phyloP scores from a whole-genome alignment of 92 coral and sea anemone species.

The Desmophyllum pertusum region DNA sequence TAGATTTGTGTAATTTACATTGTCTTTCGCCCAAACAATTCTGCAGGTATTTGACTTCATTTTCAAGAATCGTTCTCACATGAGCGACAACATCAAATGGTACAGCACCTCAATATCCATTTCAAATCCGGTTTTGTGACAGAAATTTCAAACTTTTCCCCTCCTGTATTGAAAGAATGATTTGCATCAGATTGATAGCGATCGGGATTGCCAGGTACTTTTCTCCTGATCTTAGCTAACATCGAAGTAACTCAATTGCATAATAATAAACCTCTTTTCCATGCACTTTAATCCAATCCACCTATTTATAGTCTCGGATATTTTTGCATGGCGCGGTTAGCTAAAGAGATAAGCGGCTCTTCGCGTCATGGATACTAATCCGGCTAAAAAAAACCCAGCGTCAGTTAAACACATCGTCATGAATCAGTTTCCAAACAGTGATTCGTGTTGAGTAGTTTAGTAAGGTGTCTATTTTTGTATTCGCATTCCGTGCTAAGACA shows the following conservation, averaged over 20 bases:
- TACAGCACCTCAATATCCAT: constrained; percentile 13
- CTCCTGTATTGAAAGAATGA: not conserved
- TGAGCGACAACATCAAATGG: not conserved
- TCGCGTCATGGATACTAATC: not conserved
- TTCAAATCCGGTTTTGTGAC: not conserved
- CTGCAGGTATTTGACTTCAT: not conserved
- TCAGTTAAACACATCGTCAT: not conserved
- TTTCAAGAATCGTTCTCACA: not conserved
- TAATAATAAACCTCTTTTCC: not conserved
- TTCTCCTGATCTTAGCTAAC: constrained; percentile 8
- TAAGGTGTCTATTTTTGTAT: not conserved
- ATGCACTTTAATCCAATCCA: not conserved
- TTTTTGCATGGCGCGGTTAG: not conserved
- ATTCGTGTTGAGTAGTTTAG: not conserved
- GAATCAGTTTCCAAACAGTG: not conserved
- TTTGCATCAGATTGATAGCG: not conserved
- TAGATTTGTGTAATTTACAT: not conserved
- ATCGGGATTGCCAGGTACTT: constrained; percentile 14
- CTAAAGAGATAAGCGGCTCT: not conserved
- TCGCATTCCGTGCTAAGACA: not conserved
- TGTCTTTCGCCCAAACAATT: not conserved
- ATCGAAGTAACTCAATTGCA: not conserved
- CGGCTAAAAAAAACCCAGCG: not conserved
- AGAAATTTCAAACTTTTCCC: not conserved
- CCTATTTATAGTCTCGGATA: not conserved